These are phyloP conservation scores for Drosophila suboccidentalis DNA, from an alignment of 2,888 invertebrate genomes.

Conservation along the genomic window DNA sequence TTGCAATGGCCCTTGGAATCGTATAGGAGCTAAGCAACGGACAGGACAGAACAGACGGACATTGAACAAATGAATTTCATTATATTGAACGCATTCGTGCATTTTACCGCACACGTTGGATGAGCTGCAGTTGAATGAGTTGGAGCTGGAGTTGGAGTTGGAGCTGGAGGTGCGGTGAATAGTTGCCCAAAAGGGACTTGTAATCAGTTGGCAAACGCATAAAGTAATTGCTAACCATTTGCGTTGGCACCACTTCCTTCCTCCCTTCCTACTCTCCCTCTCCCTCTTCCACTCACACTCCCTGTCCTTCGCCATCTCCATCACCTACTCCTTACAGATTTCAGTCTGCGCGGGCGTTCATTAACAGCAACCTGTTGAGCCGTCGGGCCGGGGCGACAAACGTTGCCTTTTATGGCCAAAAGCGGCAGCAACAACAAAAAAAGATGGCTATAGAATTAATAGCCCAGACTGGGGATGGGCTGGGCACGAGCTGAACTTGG, in stretches of 20 bases:
- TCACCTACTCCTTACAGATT: neutral
- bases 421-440: conserved; percentile 38
- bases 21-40: conserved; percentile 7
- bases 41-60: conserved; percentile 9
- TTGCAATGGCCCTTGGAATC: conserved; percentile 25
- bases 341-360: conserved; percentile 72
- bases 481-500: conserved; percentile 28
- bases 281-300: neutral
- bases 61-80: conserved; percentile 75
- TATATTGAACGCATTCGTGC: conserved; percentile 79
- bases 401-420: conserved; percentile 74
- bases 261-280: neutral
- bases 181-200: conserved; percentile 68
- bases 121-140: neutral
- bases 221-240: conserved; percentile 80
- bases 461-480: conserved; percentile 58
- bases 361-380: conserved; percentile 79
- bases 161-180: conserved; percentile 59
- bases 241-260: conserved; percentile 69
- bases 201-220: conserved; percentile 78
- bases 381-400: conserved; percentile 68
- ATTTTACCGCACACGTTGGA: conserved; percentile 76
- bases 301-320: conserved; percentile 7
- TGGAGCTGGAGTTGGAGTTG: neutral
- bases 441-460: conserved; percentile 68